Conservation (phyloP, 2,797 vertebrate species). For the Myotis pilosus region DNA sequence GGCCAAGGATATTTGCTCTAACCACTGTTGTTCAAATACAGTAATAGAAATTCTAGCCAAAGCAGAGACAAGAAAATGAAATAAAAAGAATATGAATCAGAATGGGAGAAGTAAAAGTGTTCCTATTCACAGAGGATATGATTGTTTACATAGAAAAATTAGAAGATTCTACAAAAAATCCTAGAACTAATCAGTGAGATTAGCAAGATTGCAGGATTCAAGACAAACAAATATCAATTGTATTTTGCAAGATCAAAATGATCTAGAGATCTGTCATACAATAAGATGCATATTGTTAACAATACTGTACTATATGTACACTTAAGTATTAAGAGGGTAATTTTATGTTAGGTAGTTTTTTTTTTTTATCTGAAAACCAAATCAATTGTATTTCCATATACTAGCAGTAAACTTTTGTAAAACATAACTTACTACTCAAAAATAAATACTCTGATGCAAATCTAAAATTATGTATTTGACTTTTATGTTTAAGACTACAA, state of each 20-base stretch:
- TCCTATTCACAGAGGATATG: background rate
- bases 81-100: background rate
- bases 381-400: background rate
- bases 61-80: background rate
- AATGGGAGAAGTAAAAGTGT: background rate
- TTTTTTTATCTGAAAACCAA: background rate
- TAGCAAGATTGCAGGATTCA: background rate
- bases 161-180: background rate
- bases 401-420: background rate
- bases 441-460: background rate
- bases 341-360: background rate
- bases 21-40: background rate
- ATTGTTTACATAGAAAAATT: constrained; percentile 8
- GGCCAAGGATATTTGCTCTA: background rate
- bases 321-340: background rate
- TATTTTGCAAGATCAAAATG: background rate
- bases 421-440: background rate
- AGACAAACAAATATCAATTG: background rate
- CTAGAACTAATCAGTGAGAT: background rate
- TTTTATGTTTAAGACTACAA: background rate
- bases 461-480: background rate
- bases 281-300: background rate
- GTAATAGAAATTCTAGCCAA: background rate
- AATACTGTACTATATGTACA: background rate
- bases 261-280: background rate